Evolutionary conservation across 2,888 invertebrate genomes (phyloP).

Genomic region (Phrixothrix hirtus): DNA sequence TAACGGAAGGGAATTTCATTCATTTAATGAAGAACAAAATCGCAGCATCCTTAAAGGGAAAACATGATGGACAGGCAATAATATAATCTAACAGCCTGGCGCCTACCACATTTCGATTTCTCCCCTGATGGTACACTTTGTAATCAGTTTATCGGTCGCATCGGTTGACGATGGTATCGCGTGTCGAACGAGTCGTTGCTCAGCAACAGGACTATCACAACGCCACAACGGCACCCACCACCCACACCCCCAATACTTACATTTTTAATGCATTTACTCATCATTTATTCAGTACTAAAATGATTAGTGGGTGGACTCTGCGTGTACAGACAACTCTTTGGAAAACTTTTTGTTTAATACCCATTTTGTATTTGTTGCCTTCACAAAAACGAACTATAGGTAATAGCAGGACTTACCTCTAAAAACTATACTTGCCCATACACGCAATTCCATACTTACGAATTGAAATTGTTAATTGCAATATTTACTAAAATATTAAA

Average conservation of each 20-base stretch:
- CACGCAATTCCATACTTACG: constrained; percentile 31
- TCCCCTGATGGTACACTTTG: constrained; percentile 28
- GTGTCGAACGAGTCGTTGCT: constrained; percentile 49
- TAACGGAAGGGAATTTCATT: no score
- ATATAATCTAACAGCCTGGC: constrained; percentile 30
- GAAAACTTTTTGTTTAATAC: constrained; percentile 39
- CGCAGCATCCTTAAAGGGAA: constrained; percentile 11
- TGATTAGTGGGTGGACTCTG: constrained; percentile 51
- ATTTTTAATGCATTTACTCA: constrained; percentile 53
- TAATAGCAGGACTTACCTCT: constrained; percentile 29
- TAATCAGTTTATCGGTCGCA: constrained; percentile 41
- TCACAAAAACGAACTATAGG: constrained; percentile 27
- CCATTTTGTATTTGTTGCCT: constrained; percentile 34
- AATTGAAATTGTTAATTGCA: constrained; percentile 25
- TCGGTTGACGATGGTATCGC: constrained; percentile 54
- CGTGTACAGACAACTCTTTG: constrained; percentile 45
- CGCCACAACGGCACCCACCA: constrained; percentile 39
- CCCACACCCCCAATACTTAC: constrained; percentile 44
- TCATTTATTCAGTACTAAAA: constrained; percentile 54
- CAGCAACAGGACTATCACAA: constrained; percentile 53
- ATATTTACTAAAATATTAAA: no score
- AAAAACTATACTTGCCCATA: constrained; percentile 16
- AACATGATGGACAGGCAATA: constrained; percentile 27
- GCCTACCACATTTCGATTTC: constrained; percentile 23
- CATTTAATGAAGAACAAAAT: constrained; percentile 8